Conservation (phyloP, 2,797 vertebrate genomes). For the Sebastes diaconus region DNA sequence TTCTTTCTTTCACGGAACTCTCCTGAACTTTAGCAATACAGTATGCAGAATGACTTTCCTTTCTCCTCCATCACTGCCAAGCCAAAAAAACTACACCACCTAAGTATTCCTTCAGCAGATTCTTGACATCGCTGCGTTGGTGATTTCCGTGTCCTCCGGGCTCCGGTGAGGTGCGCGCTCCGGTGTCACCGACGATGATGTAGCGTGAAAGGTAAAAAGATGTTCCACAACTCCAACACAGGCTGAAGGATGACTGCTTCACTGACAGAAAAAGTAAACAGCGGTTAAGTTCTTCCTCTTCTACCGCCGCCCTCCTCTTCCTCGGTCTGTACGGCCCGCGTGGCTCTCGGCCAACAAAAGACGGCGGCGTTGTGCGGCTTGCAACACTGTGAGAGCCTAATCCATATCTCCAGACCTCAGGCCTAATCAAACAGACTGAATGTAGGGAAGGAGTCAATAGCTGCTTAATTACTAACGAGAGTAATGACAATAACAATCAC, state of each 20-base stretch:
- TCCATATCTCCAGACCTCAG: constrained; percentile 71
- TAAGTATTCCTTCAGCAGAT: background rate
- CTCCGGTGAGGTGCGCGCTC: background rate
- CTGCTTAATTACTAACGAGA: constrained; percentile 79
- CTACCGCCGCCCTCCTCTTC: constrained; percentile 24
- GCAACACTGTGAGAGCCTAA: constrained; percentile 26
- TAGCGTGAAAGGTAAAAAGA: constrained; percentile 6
- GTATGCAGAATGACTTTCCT: constrained; percentile 1
- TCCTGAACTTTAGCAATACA: background rate
- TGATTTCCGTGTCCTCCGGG: constrained; percentile 28
- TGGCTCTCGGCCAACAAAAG: constrained; percentile 23
- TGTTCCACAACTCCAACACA: background rate
- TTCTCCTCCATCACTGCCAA: constrained; percentile 4
- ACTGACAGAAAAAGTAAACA: constrained; percentile 31
- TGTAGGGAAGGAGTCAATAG: constrained; percentile 65
- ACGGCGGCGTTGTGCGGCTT: background rate
- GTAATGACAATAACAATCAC: constrained; percentile 76
- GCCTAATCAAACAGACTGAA: constrained; percentile 66
- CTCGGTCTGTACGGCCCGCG: background rate
- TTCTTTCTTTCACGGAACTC: background rate
- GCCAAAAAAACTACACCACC: background rate
- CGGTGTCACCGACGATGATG: constrained; percentile 10
- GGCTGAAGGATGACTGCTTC: constrained; percentile 34
- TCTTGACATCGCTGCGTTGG: constrained; percentile 22
- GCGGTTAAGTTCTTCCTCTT: constrained; percentile 14